Percentiles rank a stretch among this genome's conserved stretches.
Evolutionary conservation across 2,113 vertebrate genomes (phyloP).

Genomic region (Phodopus roborovskii): DNA sequence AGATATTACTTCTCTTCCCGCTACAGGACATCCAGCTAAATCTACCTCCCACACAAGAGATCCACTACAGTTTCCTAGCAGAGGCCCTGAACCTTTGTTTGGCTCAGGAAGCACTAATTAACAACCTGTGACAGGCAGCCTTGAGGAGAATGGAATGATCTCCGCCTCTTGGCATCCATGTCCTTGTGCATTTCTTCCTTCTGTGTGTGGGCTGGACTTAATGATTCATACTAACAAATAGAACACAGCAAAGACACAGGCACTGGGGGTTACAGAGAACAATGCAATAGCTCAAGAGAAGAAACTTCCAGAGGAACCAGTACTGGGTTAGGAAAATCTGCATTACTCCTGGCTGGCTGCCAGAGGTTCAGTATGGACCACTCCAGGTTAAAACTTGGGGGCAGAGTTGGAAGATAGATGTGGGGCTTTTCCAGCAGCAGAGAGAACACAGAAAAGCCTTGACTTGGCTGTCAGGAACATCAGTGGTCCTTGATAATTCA

Average conservation of each 20-base stretch:
- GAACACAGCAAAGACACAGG: background rate
- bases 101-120: background rate
- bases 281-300: background rate
- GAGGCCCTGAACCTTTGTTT: background rate
- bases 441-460: background rate
- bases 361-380: background rate
- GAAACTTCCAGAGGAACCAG: background rate
- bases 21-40: background rate
- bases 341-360: too few species aligned
- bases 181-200: background rate
- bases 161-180: background rate
- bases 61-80: background rate
- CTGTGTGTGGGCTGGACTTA: background rate
- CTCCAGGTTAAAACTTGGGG: background rate
- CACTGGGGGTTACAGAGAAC: background rate
- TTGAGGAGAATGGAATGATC: background rate
- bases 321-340: background rate
- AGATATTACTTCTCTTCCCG: background rate
- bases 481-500: background rate
- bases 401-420: background rate
- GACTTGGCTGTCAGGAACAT: background rate
- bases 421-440: background rate
- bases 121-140: background rate
- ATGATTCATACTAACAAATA: conserved; percentile 25
- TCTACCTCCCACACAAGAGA: background rate